Base-by-base conservation (phyloP, 1,140 invertebrate species). In the Zaprionus vittiger region DNA sequence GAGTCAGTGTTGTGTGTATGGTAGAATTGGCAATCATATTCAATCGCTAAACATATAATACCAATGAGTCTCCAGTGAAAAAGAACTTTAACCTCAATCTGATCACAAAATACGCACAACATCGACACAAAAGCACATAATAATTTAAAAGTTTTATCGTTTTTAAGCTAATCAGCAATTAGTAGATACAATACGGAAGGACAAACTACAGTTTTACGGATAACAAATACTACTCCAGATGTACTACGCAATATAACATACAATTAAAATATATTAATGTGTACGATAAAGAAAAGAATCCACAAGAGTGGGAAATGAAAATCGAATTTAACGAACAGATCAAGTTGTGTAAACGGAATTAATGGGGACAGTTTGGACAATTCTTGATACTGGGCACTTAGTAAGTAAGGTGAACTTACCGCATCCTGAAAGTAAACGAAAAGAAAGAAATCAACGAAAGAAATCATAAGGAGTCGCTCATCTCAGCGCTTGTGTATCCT, bases 381-480 rank as follows among this genome's bases (percentile, higher is more conserved):
- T 64, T 34, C 31, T 34, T 54, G 38, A 74, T 68, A 69, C 54
- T 57, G 41, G 41, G 24, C 68, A 80, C 60, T 72, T 66, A 75
- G 61, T 63, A 59, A 71, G 49, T 76, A 66, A 70, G 80, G 73
- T 66, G 81, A 78, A 93, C 92, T 93, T 93, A 93, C 92, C 92
- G 92, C 92, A 92, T 93, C 92, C 92, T 93, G 91, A 84, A 92
- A 92, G 86, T 86, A 86, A 87, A 92, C 74, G 78, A 92, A 91
- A 87, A 91, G 73, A 89, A 91, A 91, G 76, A 80, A 91, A 89
- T 87, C 83, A 87, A 87, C 82, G 79, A 87, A 83, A 81, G 85
- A 91, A 92, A 89, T 84, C 74, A 91, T 79, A 89, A 79, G 71
- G 80, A 80, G 68, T 70, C 59, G 65, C 59, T 61, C n/a, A n/a